Percentiles rank a stretch among this genome's conserved stretches.
Conservation (phyloP, 2,797 vertebrate genomes). For the Acanthis flammea region DNA sequence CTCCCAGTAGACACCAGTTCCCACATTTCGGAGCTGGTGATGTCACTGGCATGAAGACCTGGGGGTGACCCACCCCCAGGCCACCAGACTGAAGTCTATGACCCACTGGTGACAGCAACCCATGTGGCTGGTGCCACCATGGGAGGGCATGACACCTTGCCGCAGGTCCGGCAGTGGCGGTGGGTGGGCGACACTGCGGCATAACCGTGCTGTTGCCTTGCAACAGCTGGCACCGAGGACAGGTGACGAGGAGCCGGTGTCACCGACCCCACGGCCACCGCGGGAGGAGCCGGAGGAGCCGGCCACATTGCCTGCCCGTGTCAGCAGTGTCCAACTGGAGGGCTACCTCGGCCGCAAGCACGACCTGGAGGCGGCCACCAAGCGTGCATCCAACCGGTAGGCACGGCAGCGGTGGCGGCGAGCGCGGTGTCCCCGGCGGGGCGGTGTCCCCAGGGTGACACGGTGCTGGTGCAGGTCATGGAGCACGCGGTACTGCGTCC, state of each 20-base stretch:
- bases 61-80: neutral
- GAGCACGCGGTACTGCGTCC: constrained; percentile 92
- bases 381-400: constrained; percentile 91
- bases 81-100: neutral
- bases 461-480: constrained; percentile 81
- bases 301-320: constrained; percentile 80
- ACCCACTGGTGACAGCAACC: neutral
- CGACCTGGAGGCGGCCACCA: constrained; percentile 87
- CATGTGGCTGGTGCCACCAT: fast-evolving
- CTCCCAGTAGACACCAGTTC: neutral
- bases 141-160: neutral
- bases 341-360: constrained; percentile 90
- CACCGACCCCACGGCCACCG: neutral
- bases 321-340: constrained; percentile 80
- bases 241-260: neutral
- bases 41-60: fast-evolving
- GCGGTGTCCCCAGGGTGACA: neutral
- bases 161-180: fast-evolving
- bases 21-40: fast-evolving
- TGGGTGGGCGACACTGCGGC: fast-evolving
- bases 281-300: constrained; percentile 78
- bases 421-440: fast-evolving
- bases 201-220: neutral
- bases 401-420: fast-evolving
- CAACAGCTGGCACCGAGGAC: neutral